Base-by-base conservation (phyloP, 2,797 vertebrate species). In the Malacoctenus gilli region DNA sequence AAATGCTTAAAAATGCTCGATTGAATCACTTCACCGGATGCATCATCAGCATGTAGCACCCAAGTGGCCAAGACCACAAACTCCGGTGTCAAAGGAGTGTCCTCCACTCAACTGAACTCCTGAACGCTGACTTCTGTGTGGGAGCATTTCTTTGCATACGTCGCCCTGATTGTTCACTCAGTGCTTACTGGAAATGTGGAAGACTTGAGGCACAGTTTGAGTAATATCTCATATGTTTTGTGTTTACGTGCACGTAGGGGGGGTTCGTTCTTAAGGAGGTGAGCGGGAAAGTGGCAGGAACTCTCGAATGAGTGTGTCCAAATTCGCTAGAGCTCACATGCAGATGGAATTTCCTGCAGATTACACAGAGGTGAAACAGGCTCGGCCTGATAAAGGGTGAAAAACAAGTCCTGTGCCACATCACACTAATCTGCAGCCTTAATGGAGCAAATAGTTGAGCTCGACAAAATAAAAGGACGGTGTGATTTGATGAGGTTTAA, bases 291-390 rank as follows among this genome's bases (percentile, higher is more conserved):
- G 68, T 79, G 83, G 79, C 85, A 84, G 86, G 80, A 91, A 89
- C 69, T 82, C 53, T 43, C 57, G 48, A 59, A 72, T 65, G 75
- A 85, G 59, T 53, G 21, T 31, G 73, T 87, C 85, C 76, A 87
- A 88, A 84, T 78, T 81, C 31, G 77, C 74, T 68, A 48, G 59
- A 79, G 72, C 85, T 88, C 60, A 37, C 88, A 89, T 82, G 85
- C 75, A 74, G 69, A 82, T 86, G 88, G 89, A 91, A 92, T 91
- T 92, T 92, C 90, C 89, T 89, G 88, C 77, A 82, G 84, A 90
- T 91, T 90, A 86, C 79, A 71, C 64, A 44, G 83, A 85, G 83
- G 79, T 88, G 65, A 85, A 77, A 65, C 72, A 68, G 77, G 38
- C 74, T 52, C 79, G 61, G 58, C 51, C 74, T 56, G 80, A 87